Evolutionary conservation across 2,113 vertebrate genomes (phyloP).

Genomic region (Coreoperca whiteheadi): DNA sequence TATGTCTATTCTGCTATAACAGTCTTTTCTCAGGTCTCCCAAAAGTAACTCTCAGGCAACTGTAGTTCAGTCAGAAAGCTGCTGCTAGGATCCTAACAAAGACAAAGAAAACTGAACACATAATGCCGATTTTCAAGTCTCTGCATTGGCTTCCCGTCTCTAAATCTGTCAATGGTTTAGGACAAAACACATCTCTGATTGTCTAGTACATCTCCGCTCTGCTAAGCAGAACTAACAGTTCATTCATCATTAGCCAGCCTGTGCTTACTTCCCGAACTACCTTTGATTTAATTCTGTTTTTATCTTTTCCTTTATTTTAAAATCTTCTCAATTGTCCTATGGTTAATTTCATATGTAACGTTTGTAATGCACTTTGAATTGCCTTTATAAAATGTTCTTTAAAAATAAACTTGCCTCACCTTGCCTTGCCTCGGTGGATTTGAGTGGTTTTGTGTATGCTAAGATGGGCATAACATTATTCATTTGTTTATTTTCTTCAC

Average conservation of each 20-base stretch:
- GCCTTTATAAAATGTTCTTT: neutral
- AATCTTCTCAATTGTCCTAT: neutral
- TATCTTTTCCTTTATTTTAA: neutral
- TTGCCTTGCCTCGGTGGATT: neutral
- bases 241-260: neutral
- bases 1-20: neutral
- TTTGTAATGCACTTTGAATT: neutral
- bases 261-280: neutral
- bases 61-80: neutral
- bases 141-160: neutral
- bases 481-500: slow-evolving; percentile 24
- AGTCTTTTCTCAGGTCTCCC: slow-evolving; percentile 4
- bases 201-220: neutral
- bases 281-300: neutral
- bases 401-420: slow-evolving; percentile 17
- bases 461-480: slow-evolving; percentile 5
- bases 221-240: no score
- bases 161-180: neutral
- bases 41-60: neutral
- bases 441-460: slow-evolving; percentile 1
- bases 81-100: neutral
- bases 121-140: neutral
- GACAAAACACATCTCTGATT: slow-evolving; percentile 7
- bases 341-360: neutral
- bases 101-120: neutral